Evolutionary conservation across 2,888 invertebrate genomes (phyloP).

Genomic region (Scaptomyza caliginosa): DNA sequence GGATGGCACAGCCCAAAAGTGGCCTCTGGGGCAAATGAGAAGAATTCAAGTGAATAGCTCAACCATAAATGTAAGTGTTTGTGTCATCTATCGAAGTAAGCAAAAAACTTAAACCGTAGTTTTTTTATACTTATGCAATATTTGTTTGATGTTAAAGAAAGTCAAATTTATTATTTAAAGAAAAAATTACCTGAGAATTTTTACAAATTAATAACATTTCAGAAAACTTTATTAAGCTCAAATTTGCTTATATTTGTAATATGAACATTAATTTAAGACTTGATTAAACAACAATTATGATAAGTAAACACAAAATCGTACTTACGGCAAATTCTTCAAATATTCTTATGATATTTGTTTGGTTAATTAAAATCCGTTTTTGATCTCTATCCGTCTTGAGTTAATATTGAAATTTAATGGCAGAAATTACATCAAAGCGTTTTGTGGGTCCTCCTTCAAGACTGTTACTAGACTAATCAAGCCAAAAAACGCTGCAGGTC

Average conservation of each 20-base stretch:
- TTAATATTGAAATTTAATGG: conserved; percentile 63
- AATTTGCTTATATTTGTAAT: not conserved
- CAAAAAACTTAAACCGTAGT: not conserved
- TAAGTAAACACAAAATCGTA: conserved; percentile 21
- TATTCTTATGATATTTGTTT: conserved; percentile 43
- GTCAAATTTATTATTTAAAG: too few relatives aligned
- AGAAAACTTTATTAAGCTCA: too few relatives aligned
- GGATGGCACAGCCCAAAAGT: conserved; percentile 25
- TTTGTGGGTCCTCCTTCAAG: conserved; percentile 17
- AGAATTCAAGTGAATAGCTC: conserved; percentile 34
- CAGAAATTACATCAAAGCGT: conserved; percentile 59
- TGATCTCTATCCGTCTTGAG: conserved; percentile 58
- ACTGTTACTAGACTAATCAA: conserved; percentile 47
- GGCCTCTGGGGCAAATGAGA: conserved; percentile 24
- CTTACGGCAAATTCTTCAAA: conserved; percentile 38
- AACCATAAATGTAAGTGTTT: conserved; percentile 11
- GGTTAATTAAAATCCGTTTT: conserved; percentile 58
- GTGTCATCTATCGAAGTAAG: not conserved
- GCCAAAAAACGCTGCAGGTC: conserved; percentile 47
- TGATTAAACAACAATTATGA: conserved; percentile 33
- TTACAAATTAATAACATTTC: too few relatives aligned
- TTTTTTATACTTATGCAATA: not conserved
- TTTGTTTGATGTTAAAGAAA: too few relatives aligned
- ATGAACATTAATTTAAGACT: conserved; percentile 15
- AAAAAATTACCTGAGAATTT: too few relatives aligned